Evolutionary conservation across 2,797 vertebrate genomes (phyloP).

Genomic region (Microchirus variegatus): DNA sequence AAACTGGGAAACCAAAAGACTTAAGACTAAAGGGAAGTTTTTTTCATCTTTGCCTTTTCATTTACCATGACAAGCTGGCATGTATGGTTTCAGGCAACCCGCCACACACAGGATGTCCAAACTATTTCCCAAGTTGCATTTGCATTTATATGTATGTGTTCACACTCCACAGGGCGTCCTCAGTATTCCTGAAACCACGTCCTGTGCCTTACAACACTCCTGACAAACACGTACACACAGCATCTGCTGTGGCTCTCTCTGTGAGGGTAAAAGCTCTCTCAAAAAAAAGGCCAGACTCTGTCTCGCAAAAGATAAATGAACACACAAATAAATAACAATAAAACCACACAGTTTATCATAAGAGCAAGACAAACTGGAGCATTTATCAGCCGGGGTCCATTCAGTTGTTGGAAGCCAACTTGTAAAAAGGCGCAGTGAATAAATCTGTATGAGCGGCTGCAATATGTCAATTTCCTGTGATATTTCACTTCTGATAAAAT

Average conservation of each 20-base stretch:
- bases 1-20: slow-evolving; percentile 1
- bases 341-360: slow-evolving; percentile 29
- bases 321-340: slow-evolving; percentile 6
- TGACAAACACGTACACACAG: slow-evolving; percentile 7
- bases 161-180: slow-evolving; percentile 7
- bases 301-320: slow-evolving; percentile 6
- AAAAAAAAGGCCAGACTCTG: slow-evolving; percentile 5
- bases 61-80: slow-evolving; percentile 14
- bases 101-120: background rate
- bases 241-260: slow-evolving; percentile 1
- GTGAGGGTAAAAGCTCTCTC: background rate
- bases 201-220: background rate
- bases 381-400: slow-evolving; percentile 23
- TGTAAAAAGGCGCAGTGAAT: slow-evolving; percentile 16
- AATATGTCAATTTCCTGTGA: slow-evolving; percentile 12
- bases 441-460: slow-evolving; percentile 24
- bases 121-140: background rate
- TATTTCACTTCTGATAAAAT: slow-evolving; percentile 40
- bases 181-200: slow-evolving; percentile 12
- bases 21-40: background rate
- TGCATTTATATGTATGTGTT: background rate
- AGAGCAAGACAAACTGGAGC: slow-evolving; percentile 15
- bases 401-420: slow-evolving; percentile 15
- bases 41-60: slow-evolving; percentile 7
- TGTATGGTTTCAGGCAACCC: slow-evolving; percentile 18